phyloP scores from a whole-genome alignment of 2,797 vertebrate species.

The Dromococcyx pavoninus region DNA sequence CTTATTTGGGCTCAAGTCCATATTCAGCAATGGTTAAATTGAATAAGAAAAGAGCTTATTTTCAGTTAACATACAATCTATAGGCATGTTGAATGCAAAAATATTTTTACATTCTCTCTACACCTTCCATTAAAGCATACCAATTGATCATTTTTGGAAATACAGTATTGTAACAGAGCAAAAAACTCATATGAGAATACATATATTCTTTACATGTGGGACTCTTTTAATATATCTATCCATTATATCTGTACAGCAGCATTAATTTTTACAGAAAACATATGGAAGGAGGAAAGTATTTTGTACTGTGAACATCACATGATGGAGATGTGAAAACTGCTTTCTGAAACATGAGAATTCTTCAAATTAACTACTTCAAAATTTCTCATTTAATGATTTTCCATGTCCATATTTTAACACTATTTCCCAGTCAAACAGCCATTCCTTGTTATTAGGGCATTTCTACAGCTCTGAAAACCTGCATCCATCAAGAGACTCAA shows the following conservation, averaged over 20 bases:
- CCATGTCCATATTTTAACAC: neutral
- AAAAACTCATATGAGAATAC: neutral
- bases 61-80: slow-evolving; percentile 9
- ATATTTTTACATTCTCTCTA: neutral
- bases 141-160: neutral
- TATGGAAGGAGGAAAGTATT: neutral
- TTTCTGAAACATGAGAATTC: neutral
- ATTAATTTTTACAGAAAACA: neutral
- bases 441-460: neutral
- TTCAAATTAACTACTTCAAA: neutral
- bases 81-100: neutral
- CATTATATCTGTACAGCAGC: neutral
- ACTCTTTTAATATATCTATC: neutral
- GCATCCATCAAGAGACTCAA: neutral
- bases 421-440: neutral
- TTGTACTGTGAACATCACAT: neutral
- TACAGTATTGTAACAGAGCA: neutral
- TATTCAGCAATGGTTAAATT: slow-evolving; percentile 3
- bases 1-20: neutral
- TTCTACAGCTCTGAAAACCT: neutral
- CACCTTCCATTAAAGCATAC: neutral
- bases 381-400: neutral
- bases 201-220: neutral
- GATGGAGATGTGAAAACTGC: neutral
- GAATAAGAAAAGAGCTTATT: slow-evolving; percentile 7